Conservation (phyloP, 2,888 invertebrate genomes). For the Archips xylosteana region DNA sequence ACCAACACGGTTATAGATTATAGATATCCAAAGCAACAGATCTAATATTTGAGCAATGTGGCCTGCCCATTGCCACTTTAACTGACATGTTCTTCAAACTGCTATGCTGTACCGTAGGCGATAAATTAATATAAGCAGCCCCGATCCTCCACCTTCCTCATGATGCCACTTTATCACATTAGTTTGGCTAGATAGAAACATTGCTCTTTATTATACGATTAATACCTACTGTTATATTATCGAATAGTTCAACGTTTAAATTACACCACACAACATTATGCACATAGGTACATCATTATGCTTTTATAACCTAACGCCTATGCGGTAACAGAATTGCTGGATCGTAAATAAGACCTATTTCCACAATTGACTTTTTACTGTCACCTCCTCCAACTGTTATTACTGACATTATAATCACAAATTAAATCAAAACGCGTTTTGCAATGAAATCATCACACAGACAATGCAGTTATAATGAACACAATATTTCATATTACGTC, state of each 20-base stretch:
- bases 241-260: no score
- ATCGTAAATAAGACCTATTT: neutral
- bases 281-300: no score
- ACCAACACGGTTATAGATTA: no score
- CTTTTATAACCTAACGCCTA: neutral
- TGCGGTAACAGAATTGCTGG: neutral
- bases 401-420: neutral
- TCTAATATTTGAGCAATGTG: no score
- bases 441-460: neutral
- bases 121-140: neutral
- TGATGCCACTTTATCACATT: neutral
- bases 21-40: no score
- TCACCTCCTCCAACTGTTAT: neutral
- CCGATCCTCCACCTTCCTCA: neutral
- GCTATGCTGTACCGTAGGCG: neutral
- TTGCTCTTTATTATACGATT: neutral
- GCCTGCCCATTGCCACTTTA: no score
- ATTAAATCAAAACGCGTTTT: neutral
- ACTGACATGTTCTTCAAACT: no score
- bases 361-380: neutral
- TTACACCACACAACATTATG: no score
- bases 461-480: neutral
- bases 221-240: neutral
- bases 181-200: no score
- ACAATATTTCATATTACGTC: neutral